Conservation (phyloP, 2,888 invertebrate genomes). For the Pterobdella sp. region DNA sequence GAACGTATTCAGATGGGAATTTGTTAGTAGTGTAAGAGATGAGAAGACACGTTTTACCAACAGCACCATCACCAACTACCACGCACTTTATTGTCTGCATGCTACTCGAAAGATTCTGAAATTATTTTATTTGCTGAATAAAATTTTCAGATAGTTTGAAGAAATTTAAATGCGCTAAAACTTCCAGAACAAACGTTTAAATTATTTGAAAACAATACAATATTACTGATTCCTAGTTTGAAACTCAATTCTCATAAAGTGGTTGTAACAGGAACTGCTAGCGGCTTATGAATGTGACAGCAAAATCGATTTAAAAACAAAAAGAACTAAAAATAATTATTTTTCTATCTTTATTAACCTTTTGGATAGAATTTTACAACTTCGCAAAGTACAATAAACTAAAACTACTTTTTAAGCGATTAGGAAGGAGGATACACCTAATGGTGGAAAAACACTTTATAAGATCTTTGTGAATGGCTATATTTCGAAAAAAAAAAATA, state of each 20-base stretch:
- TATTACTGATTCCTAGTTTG: too few relatives aligned
- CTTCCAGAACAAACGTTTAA: neutral
- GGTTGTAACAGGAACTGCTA: neutral
- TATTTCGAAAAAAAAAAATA: neutral
- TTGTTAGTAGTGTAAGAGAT: slow-evolving; percentile 59
- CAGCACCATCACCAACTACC: slow-evolving; percentile 59
- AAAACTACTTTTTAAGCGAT: neutral
- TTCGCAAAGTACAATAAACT: too few relatives aligned
- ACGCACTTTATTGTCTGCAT: slow-evolving; percentile 62
- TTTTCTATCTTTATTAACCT: too few relatives aligned
- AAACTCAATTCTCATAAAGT: neutral
- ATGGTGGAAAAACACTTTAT: slow-evolving; percentile 7
- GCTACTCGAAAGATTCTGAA: slow-evolving; percentile 11
- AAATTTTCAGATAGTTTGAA: too few relatives aligned
- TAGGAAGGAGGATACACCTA: slow-evolving; percentile 14
- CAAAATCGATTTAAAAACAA: slow-evolving; percentile 6
- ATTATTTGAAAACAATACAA: neutral
- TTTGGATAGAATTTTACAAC: too few relatives aligned
- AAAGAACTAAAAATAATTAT: neutral
- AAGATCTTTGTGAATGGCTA: neutral
- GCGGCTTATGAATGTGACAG: neutral
- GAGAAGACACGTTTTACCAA: slow-evolving; percentile 59
- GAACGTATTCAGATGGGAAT: slow-evolving; percentile 59
- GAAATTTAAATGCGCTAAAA: too few relatives aligned
- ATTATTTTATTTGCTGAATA: too few relatives aligned